These are phyloP conservation scores for Anser brachyrhynchus DNA, from an alignment of 2,113 vertebrate genomes.

Conservation along the genomic window DNA sequence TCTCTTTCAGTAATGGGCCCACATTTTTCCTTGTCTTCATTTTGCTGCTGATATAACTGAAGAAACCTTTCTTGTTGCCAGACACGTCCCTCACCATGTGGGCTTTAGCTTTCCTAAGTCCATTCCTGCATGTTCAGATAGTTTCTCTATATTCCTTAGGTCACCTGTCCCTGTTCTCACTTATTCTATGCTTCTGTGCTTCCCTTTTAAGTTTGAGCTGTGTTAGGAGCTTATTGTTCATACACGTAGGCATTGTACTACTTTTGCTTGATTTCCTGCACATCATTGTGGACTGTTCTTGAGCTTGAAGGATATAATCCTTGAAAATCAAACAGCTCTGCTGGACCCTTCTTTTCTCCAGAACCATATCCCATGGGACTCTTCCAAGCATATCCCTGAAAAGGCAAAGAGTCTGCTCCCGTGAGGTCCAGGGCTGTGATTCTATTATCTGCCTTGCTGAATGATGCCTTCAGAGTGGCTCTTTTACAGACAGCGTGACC, in stretches of 20 bases:
- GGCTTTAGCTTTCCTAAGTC: not conserved
- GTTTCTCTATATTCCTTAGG: not conserved
- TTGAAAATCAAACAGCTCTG: not conserved
- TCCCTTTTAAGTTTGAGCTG: not conserved
- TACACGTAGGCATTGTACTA: not conserved
- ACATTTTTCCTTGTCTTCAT: not conserved
- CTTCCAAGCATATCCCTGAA: not conserved
- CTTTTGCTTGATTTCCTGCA: not conserved
- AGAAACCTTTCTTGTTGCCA: not conserved
- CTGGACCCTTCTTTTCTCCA: not conserved
- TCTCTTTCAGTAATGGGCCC: not conserved
- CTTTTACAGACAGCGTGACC: not conserved
- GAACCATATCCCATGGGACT: not conserved
- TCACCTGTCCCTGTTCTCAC: not conserved
- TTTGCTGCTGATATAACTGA: not conserved
- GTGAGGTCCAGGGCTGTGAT: not conserved
- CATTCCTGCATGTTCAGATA: not conserved
- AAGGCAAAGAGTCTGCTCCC: not conserved
- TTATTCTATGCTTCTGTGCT: not conserved
- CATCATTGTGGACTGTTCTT: not conserved
- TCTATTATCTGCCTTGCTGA: not conserved
- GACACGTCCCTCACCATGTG: not conserved
- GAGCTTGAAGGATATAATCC: not conserved
- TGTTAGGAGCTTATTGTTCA: not conserved
- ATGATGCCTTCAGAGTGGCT: not conserved